phyloP scores from a whole-genome alignment of 2,888 invertebrate genomes.

The Melipona beecheii region DNA sequence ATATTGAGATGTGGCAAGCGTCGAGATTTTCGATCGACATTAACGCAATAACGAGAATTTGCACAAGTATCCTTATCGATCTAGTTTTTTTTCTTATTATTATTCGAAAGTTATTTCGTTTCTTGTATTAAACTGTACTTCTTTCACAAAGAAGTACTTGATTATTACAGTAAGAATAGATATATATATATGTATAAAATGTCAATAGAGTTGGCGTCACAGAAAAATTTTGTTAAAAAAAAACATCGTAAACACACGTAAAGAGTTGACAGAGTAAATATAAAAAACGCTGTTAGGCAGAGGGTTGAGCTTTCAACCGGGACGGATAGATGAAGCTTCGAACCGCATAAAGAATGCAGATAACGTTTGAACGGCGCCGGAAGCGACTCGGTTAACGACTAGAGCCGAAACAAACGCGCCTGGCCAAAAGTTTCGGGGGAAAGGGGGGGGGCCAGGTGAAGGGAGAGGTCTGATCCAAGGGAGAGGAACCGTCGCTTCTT shows the following conservation, averaged over 20 bases:
- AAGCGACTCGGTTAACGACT: conserved; percentile 61
- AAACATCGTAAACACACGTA: conserved; percentile 12
- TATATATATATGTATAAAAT: too few relatives aligned
- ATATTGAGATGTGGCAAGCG: background rate
- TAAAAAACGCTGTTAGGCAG: background rate
- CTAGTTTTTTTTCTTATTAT: too few relatives aligned
- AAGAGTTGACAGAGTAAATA: conserved; percentile 17
- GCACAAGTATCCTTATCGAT: too few relatives aligned
- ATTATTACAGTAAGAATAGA: too few relatives aligned
- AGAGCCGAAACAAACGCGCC: conserved; percentile 62
- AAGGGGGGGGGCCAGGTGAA: background rate
- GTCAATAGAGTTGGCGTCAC: too few relatives aligned
- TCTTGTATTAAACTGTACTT: too few relatives aligned
- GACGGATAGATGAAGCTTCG: conserved; percentile 47
- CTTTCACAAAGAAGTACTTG: too few relatives aligned
- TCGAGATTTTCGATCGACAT: background rate
- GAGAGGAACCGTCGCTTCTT: conserved; percentile 70
- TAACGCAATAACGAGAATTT: background rate
- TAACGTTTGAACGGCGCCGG: conserved; percentile 63
- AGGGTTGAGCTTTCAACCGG: conserved; percentile 25
- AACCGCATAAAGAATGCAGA: conserved; percentile 68
- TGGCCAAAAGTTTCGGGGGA: conserved; percentile 25
- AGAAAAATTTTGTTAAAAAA: too few relatives aligned
- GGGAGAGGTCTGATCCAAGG: conserved; percentile 35
- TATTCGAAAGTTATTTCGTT: too few relatives aligned